Base-by-base conservation (phyloP, 30 jellyfish, hydroid and myxozoan species). In the Turritopsis rubra region DNA sequence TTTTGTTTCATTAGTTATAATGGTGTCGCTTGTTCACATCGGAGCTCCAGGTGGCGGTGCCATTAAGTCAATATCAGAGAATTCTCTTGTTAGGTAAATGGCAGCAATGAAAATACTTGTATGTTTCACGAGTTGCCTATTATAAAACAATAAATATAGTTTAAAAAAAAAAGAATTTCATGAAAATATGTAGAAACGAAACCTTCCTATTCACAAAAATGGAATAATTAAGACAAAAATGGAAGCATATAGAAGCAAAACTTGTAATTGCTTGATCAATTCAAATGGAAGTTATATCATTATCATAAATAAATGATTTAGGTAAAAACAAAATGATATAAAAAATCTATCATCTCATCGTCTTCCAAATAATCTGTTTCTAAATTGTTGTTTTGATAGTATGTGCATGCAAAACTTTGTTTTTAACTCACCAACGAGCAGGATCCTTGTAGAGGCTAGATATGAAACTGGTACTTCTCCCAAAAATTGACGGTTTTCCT, bases 11-110 rank as follows among this genome's bases (percentile, higher is more conserved):
- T n/a, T n/a, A n/a, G n/a, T n/a, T n/a, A n/a, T n/a, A n/a, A n/a
- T n/a, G n/a, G n/a, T n/a, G n/a, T n/a, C n/a, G n/a, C n/a, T 41
- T 41, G 60, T 41, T 68, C 19, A 68, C 77, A 68, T 68, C 31
- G 77, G 77, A n/a, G 77, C 77, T 0, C 97, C 97, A 52, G 96
- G 97, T 0, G 96, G 96, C 22, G 97, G 97, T 21, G 96, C 93
- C 81, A 91, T 85, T 19, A 91, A 79, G 52, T 91, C 97, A 86
- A 91, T 76, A 75, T 91, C 97, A 18, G 97, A 85, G 30, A 91
- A 81, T 85, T 91, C 97, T 83, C 96, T 75, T 16, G 92, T 85
- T 29, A 87, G 91, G 68, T 83, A 91, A 25, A 91, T 90, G 73
- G 97, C 96, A 31, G 84, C 53, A 5, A 87, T 76, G 65, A 91